Conservation (phyloP, 2,888 invertebrate genomes). For the Oscheius sp. region DNA sequence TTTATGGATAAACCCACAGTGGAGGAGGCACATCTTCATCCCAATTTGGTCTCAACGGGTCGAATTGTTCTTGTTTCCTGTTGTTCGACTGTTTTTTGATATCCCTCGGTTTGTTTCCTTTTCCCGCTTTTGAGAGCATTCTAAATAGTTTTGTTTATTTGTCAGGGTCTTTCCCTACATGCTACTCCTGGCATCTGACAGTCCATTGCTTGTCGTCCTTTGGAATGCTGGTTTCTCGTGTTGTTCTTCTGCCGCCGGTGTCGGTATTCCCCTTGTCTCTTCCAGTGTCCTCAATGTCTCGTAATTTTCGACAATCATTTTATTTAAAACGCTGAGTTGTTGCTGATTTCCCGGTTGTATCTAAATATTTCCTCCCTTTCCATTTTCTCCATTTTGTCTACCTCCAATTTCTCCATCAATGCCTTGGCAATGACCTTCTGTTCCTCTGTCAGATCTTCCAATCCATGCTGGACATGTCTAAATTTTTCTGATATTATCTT, state of each 20-base stretch:
- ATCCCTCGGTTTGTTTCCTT: slow-evolving; percentile 27
- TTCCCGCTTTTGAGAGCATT: slow-evolving; percentile 21
- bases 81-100: slow-evolving; percentile 19
- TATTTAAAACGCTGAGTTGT: not conserved
- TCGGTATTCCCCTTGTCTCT: no score
- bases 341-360: slow-evolving; percentile 18
- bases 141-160: not conserved
- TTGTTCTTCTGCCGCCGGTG: not conserved
- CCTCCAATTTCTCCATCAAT: slow-evolving; percentile 4
- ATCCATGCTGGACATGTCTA: slow-evolving; percentile 22
- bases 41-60: slow-evolving; percentile 23
- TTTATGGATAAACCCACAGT: not conserved
- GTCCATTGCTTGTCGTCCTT: slow-evolving; percentile 19
- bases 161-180: slow-evolving; percentile 3
- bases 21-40: slow-evolving; percentile 15
- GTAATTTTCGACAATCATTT: slow-evolving; percentile 1
- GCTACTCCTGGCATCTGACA: slow-evolving; percentile 31
- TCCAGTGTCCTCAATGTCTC: slow-evolving; percentile 1
- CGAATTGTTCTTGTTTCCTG: not conserved
- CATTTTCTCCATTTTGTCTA: not conserved
- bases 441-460: slow-evolving; percentile 5
- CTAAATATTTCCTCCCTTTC: not conserved
- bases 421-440: slow-evolving; percentile 4
- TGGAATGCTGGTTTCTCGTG: not conserved
- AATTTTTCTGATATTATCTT: not conserved